Base-by-base conservation (phyloP, 1,140 invertebrate species). In the Elymnias hypermnestra region DNA sequence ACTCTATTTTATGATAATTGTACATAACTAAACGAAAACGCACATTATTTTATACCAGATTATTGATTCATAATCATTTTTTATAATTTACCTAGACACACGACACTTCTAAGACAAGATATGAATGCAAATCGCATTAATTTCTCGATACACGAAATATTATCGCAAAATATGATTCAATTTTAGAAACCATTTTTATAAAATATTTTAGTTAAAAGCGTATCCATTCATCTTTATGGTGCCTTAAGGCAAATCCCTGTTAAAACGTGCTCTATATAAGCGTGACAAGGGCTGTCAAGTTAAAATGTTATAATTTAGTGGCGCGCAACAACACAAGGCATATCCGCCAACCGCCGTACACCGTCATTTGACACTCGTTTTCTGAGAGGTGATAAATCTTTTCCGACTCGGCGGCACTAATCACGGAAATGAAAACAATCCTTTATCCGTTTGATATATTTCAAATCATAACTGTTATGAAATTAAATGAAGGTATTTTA, bases 251-350 rank as follows among this genome's bases (percentile, higher is more conserved):
- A 67, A 66, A 66, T 63, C 58, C 53, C 57, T 55, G 61, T 73
- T 69, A 71, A 72, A 74, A 70, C 46, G 44, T 40, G 47, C 36
- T 53, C 63, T 53, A 57, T 63, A 53, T 40, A 37, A 51, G 40
- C 64, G 61, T 72, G 76, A 79, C 77, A 68, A 53, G 35, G 50
- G 63, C 69, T 81, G 77, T 81, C 81, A 81, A 65, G 71, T 72
- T 67, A 64, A 72, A 84, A 82, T 75, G 76, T 82, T 78, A 78
- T 84, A 81, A 84, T 81, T 82, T 84, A 82, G 64, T 75, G 67
- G 38, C 48, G 60, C 63, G 58, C 60, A 71, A 52, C 63, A 63
- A 78, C 72, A 73, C 57, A 46, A 52, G 43, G 53, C 62, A 67
- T 67, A 70, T 73, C 76, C 71, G 72, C 67, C 65, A 31, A 14